Base-by-base conservation (phyloP, 2,888 invertebrate species). In the Ochlodes sylvanus region DNA sequence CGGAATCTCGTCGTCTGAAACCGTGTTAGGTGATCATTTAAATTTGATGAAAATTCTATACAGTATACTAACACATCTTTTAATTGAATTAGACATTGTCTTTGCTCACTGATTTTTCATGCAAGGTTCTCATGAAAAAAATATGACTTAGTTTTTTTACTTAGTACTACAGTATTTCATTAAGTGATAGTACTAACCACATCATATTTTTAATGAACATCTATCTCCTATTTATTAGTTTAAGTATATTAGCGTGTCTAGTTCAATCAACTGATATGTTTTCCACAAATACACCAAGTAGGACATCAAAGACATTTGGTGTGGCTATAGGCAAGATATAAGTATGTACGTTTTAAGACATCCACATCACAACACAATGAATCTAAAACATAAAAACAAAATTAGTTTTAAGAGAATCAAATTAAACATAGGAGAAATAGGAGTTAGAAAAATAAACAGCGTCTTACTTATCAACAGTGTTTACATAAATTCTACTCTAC, bases 1-100 rank as follows among this genome's bases (percentile, higher is more conserved):
- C 6, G 93, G 90, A 12, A 92, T 88, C 64, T 93, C 93, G 68
- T 92, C 88, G 73, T 93, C 92, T 90, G 89, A 2, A 86, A 88
- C 27, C 32, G 64, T 56, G 6, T 19, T 38, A 12, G 41, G 55
- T 65, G 58, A 19, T 27, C 32, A 56, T 21, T 58, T 41, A 7
- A 63, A 63, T 47, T 38, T 15, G 10, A 21, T n/a, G 52, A 32
- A 6, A 12, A 38, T 38, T 12, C 19, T 21, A 1, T 12, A 38
- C 1, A 14, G 21, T 27, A 27, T 27, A 27, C 21, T 1, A 7
- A 7, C 17, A 15, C 17, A 17, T 9, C 7, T 1, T 9, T 50
- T 50, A 50, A 50, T 50, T 50, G 50, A 50, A 50, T 50, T 17
- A 50, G 19, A 50, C 44, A 47, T 12, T 38, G 12, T 38, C 38